Evolutionary conservation across 2,888 invertebrate species (phyloP).

Genomic region (Oligia strigilis): DNA sequence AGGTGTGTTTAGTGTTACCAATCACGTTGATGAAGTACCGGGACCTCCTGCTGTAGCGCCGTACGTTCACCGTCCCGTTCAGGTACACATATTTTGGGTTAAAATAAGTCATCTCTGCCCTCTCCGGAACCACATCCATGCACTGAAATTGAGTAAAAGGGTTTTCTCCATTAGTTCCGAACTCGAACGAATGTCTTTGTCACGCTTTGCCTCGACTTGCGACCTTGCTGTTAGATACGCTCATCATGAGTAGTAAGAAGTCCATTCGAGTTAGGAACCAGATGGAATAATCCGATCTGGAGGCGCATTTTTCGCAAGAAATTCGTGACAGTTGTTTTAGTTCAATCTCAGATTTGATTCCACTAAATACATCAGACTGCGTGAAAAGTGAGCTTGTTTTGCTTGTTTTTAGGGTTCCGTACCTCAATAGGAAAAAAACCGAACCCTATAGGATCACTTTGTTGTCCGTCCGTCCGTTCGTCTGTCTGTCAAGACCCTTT

Average conservation of each 20-base stretch:
- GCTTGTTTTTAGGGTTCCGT: too few species aligned
- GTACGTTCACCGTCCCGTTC: constrained; percentile 40
- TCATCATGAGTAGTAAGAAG: not conserved
- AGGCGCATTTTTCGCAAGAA: too few species aligned
- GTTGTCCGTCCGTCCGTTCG: too few species aligned
- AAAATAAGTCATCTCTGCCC: constrained; percentile 2
- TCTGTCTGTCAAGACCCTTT: too few species aligned
- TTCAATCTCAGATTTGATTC: not conserved
- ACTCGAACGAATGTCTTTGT: not conserved
- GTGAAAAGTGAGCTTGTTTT: too few species aligned
- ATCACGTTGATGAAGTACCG: constrained; percentile 28
- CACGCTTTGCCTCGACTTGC: not conserved
- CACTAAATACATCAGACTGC: not conserved
- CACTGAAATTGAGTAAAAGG: constrained; percentile 26
- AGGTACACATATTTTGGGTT: constrained; percentile 24
- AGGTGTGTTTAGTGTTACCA: constrained; percentile 9
- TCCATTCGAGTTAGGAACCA: not conserved
- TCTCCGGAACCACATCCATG: constrained; percentile 36
- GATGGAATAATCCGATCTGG: not conserved
- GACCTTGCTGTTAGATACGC: not conserved
- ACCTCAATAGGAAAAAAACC: too few species aligned
- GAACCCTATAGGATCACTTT: too few species aligned
- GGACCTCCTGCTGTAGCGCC: constrained; percentile 46
- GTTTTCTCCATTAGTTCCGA: constrained; percentile 1
- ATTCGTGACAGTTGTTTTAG: not conserved